These are phyloP conservation scores for Benitochromis conjunctus DNA, from an alignment of 2,113 vertebrate species.

Conservation along the genomic window DNA sequence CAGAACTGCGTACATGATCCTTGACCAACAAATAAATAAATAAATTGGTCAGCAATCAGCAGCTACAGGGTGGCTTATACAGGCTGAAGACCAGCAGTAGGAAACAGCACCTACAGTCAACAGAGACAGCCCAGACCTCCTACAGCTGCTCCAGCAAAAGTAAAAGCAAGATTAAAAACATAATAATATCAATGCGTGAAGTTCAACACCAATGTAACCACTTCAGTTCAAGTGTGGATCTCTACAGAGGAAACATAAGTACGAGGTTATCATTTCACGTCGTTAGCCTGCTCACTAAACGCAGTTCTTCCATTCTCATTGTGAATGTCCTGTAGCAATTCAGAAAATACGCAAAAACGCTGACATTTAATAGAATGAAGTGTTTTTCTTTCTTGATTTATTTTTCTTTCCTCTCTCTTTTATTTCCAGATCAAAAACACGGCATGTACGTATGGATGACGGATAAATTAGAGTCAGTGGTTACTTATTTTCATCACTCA, in stretches of 20 bases:
- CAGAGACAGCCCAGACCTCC: background rate
- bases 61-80: background rate
- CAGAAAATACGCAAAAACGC: background rate
- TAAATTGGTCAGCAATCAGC: background rate
- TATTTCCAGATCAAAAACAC: background rate
- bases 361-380: background rate
- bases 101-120: background rate
- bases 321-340: background rate
- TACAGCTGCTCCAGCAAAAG: background rate
- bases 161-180: background rate
- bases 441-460: background rate
- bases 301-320: background rate
- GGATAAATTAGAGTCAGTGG: background rate
- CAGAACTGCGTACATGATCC: background rate
- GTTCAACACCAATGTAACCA: background rate
- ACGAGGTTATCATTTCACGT: background rate
- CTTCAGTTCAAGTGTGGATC: background rate
- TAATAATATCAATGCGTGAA: background rate
- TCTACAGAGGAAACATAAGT: background rate
- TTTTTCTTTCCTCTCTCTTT: background rate
- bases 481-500: background rate
- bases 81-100: background rate
- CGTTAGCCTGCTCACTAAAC: background rate
- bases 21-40: background rate
- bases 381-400: background rate